phyloP scores from a whole-genome alignment of 2,888 invertebrate genomes.

The Drosophila quinaria region DNA sequence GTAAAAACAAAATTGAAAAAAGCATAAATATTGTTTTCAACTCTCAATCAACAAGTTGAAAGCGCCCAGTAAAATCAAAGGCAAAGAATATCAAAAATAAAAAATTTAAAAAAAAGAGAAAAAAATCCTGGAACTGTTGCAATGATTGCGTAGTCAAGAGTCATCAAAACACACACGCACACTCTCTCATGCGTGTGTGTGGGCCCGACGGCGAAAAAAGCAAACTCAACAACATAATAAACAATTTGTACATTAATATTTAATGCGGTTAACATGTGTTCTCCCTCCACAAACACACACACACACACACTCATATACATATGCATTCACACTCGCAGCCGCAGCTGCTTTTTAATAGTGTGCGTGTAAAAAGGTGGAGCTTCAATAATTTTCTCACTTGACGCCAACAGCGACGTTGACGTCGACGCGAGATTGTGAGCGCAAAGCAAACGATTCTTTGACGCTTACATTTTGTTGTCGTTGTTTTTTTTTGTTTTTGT shows the following conservation, averaged over 20 bases:
- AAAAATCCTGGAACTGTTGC: slow-evolving; percentile 53
- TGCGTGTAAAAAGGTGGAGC: slow-evolving; percentile 78
- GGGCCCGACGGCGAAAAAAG: slow-evolving; percentile 54
- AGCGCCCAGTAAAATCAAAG: slow-evolving; percentile 46
- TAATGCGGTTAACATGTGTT: slow-evolving; percentile 81
- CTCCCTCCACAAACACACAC: slow-evolving; percentile 30
- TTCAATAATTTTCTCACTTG: slow-evolving; percentile 76
- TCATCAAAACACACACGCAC: slow-evolving; percentile 39
- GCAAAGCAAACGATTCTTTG: slow-evolving; percentile 45
- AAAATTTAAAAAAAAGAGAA: slow-evolving; percentile 19
- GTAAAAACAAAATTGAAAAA: slow-evolving; percentile 12
- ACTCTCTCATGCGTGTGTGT: slow-evolving; percentile 36
- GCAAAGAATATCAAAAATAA: slow-evolving; percentile 9
- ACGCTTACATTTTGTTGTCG: slow-evolving; percentile 36
- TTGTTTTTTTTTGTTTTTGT: slow-evolving; percentile 19
- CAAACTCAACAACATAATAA: slow-evolving; percentile 74
- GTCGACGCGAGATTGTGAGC: slow-evolving; percentile 38
- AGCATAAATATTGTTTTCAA: slow-evolving; percentile 41
- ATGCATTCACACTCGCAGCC: slow-evolving; percentile 37
- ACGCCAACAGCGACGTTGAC: slow-evolving; percentile 33
- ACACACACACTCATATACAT: slow-evolving; percentile 18
- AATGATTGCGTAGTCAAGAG: slow-evolving; percentile 62
- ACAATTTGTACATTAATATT: slow-evolving; percentile 81
- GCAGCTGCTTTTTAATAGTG: slow-evolving; percentile 48
- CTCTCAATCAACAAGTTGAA: slow-evolving; percentile 75